These are phyloP conservation scores for Amphimedon queenslandica DNA, from an alignment of 37 sponge, comb jelly and placozoan genomes.

Conservation along the genomic window DNA sequence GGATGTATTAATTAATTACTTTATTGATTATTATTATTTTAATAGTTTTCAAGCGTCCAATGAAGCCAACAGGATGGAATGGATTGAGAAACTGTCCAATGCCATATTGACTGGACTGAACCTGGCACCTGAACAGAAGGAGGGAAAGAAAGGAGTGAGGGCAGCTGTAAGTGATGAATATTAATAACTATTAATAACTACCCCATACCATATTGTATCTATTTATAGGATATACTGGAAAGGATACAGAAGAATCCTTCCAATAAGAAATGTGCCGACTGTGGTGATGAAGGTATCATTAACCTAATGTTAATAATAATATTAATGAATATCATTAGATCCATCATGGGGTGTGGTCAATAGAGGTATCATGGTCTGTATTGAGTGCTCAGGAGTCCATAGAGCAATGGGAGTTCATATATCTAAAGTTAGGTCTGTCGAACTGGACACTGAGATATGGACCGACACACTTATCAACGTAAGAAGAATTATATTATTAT, in stretches of 20 bases:
- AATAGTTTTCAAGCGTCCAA: conserved; percentile 55
- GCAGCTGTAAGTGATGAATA: neutral
- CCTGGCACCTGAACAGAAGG: conserved; percentile 17
- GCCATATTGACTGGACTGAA: conserved; percentile 72
- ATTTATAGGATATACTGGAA: conserved; percentile 43
- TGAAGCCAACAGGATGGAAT: conserved; percentile 59
- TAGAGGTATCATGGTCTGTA: conserved; percentile 81
- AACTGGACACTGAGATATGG: conserved; percentile 81
- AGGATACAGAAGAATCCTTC: conserved; percentile 61
- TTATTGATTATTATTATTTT: neutral
- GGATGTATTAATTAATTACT: neutral
- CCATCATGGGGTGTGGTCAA: conserved; percentile 88
- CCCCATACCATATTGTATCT: conserved; percentile 9
- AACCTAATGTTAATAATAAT: neutral
- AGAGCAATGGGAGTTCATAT: conserved; percentile 77
- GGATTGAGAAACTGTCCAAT: conserved; percentile 60
- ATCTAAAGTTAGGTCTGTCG: conserved; percentile 86
- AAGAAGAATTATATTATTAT: neutral
- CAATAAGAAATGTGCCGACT: conserved; percentile 88
- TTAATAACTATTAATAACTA: neutral
- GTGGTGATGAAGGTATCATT: conserved; percentile 27
- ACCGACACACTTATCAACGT: conserved; percentile 62
- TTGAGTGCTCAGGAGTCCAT: conserved; percentile 82
- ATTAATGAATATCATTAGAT: conserved; percentile 25
- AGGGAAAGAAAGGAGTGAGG: conserved; percentile 6